Percentiles rank a stretch among this genome's conserved stretches.
Evolutionary conservation across 2,797 vertebrate genomes (phyloP).

Genomic region (Leptatherina wallacei): DNA sequence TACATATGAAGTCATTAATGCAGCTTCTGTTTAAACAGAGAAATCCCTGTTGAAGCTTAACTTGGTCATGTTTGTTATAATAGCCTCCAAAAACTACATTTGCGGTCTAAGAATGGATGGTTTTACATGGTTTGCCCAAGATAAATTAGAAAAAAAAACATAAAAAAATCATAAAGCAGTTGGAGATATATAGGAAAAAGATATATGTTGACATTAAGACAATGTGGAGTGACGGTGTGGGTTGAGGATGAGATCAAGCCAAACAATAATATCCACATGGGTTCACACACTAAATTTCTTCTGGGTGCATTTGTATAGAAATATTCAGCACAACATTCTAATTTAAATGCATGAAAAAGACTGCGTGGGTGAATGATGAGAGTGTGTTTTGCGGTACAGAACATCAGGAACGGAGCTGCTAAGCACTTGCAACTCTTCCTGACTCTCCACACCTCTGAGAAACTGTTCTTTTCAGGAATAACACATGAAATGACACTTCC

Average conservation of each 20-base stretch:
- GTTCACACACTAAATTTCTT: constrained; percentile 11
- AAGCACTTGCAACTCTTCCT: constrained; percentile 10
- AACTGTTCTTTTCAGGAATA: constrained; percentile 11
- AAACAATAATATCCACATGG: constrained; percentile 11
- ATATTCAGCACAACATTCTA: constrained; percentile 31
- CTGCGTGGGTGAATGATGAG: constrained; percentile 47
- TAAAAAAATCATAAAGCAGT: background rate
- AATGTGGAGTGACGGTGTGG: background rate
- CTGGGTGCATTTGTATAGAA: constrained; percentile 26
- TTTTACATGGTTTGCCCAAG: background rate
- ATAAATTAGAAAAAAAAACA: background rate
- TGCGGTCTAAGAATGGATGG: background rate
- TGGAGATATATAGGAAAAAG: background rate
- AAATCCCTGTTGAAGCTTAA: background rate
- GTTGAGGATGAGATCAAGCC: background rate
- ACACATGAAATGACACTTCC: constrained; percentile 19
- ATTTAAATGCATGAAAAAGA: constrained; percentile 42
- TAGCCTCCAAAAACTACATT: constrained; percentile 19
- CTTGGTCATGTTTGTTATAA: background rate
- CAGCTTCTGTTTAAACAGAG: background rate
- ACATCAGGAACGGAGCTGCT: constrained; percentile 27
- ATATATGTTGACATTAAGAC: background rate
- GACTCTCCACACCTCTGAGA: constrained; percentile 3
- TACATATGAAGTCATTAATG: background rate
- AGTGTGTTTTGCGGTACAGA: constrained; percentile 33